phyloP scores from a whole-genome alignment of 2,113 vertebrate genomes.

The Hemicordylus capensis region DNA sequence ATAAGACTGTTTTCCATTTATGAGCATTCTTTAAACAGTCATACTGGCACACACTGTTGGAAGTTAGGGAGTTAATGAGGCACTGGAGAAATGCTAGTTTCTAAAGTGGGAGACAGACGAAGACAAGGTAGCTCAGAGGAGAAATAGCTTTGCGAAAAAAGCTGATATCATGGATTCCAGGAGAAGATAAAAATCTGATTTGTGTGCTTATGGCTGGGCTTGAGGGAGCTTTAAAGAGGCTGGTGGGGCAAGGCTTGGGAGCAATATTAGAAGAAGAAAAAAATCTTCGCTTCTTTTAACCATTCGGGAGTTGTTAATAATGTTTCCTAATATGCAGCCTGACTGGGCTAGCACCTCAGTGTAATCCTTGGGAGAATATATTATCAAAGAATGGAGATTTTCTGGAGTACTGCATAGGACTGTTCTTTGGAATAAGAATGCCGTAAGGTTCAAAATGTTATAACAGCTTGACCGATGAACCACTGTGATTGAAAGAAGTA shows the following conservation, averaged over 20 bases:
- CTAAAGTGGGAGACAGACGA: neutral
- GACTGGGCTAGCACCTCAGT: neutral
- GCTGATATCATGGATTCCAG: conserved; percentile 4
- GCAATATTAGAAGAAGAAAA: neutral
- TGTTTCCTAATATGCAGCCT: neutral
- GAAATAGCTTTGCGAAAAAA: conserved; percentile 13
- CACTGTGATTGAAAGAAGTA: neutral
- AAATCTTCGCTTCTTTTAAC: neutral
- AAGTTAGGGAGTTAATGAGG: neutral
- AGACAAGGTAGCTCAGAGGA: conserved; percentile 1
- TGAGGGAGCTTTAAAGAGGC: neutral
- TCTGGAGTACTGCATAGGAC: no score
- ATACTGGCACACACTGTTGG: neutral
- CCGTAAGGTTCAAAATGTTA: neutral
- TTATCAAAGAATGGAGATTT: neutral
- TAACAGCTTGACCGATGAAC: no score
- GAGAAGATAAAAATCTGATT: neutral
- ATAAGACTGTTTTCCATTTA: neutral
- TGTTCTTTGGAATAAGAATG: neutral
- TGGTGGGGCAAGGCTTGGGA: neutral
- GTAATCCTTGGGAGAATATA: neutral
- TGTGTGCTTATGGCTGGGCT: neutral
- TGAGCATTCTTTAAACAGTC: neutral
- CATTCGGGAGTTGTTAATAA: neutral
- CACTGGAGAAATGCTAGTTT: neutral